Evolutionary conservation across 2,797 vertebrate genomes (phyloP).

Genomic region (Gallinago stenura): DNA sequence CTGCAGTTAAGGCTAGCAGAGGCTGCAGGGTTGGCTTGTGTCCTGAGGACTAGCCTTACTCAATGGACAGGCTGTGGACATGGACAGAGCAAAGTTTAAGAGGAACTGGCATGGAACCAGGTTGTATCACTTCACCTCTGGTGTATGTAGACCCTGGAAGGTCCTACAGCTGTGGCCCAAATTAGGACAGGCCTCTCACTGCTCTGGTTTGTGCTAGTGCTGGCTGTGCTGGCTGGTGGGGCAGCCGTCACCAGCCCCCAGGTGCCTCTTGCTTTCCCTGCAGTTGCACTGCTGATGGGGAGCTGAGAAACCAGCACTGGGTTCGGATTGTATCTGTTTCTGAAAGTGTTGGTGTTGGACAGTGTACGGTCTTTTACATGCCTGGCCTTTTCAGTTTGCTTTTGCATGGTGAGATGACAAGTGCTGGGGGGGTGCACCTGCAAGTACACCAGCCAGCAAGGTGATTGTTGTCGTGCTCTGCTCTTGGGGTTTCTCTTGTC

Average conservation of each 20-base stretch:
- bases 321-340: not conserved
- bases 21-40: not conserved
- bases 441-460: rapidly evolving
- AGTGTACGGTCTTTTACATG: rapidly evolving
- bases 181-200: not conserved
- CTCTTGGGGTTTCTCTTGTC: not conserved
- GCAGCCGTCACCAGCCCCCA: not conserved
- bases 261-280: not conserved
- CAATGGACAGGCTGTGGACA: not conserved
- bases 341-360: rapidly evolving
- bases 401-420: not conserved
- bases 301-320: not conserved
- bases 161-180: not conserved
- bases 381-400: not conserved
- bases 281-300: not conserved
- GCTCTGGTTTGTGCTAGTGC: not conserved
- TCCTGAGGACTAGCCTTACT: not conserved
- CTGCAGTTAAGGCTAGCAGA: not conserved
- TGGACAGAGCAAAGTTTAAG: not conserved
- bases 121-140: not conserved
- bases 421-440: not conserved
- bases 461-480: not conserved
- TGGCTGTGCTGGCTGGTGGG: not conserved
- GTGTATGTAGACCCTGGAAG: not conserved
- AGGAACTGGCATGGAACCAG: not conserved